Percentiles rank a stretch among this genome's conserved stretches.
These are phyloP conservation scores for Elegia similella DNA, from an alignment of 2,888 invertebrate genomes.

Conservation along the genomic window DNA sequence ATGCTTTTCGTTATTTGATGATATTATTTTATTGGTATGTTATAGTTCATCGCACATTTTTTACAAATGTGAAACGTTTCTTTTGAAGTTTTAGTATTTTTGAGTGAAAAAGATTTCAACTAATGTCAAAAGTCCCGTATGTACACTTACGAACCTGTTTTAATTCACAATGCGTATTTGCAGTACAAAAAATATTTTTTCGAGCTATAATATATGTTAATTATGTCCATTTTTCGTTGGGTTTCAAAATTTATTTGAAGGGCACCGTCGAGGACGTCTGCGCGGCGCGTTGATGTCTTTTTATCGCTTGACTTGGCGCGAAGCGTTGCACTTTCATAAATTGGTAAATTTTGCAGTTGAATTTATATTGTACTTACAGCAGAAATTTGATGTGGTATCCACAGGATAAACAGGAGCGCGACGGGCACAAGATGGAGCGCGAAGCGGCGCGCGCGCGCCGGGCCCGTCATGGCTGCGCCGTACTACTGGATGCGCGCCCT, in stretches of 20 bases:
- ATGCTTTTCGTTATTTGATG: too few relatives aligned
- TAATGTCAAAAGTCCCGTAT: too few relatives aligned
- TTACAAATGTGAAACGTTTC: too few relatives aligned
- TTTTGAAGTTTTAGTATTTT: too few relatives aligned
- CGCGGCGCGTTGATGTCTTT: slow-evolving; percentile 49
- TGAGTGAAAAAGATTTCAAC: too few relatives aligned
- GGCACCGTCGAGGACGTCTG: neutral
- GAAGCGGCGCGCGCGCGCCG: slow-evolving; percentile 71
- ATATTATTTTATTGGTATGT: too few relatives aligned
- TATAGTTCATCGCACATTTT: too few relatives aligned
- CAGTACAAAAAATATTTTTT: too few relatives aligned
- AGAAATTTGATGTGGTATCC: slow-evolving; percentile 48
- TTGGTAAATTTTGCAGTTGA: slow-evolving; percentile 15
- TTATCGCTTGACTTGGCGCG: slow-evolving; percentile 20
- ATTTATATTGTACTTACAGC: slow-evolving; percentile 63
- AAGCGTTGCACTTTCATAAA: neutral
- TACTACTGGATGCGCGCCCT: slow-evolving; percentile 74
- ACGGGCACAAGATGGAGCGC: slow-evolving; percentile 62
- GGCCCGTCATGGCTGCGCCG: slow-evolving; percentile 79
- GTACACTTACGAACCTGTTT: too few relatives aligned
- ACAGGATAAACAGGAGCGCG: slow-evolving; percentile 56
- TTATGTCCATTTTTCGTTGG: neutral
- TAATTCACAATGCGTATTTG: too few relatives aligned
- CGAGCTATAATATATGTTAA: too few relatives aligned
- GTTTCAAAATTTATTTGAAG: slow-evolving; percentile 3